Evolutionary conservation across 2,888 invertebrate species (phyloP).

Genomic region (Agapostemon virescens): DNA sequence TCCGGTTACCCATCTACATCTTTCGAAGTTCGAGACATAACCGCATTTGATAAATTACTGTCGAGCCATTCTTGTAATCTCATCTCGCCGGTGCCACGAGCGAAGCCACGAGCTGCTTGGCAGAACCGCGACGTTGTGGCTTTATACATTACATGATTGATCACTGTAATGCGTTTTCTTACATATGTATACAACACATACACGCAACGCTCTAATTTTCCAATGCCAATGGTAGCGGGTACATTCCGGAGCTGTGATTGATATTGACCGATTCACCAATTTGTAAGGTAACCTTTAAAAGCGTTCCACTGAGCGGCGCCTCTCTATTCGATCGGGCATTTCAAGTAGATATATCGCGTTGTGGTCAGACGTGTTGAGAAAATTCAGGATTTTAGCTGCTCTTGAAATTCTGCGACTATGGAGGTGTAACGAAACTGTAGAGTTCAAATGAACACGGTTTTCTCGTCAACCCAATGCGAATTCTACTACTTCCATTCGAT

Average conservation of each 20-base stretch:
- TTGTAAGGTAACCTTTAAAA: neutral
- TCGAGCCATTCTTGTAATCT: slow-evolving; percentile 22
- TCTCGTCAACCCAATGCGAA: neutral
- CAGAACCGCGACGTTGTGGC: neutral
- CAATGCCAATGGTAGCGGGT: neutral
- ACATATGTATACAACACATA: neutral
- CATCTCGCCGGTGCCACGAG: slow-evolving; percentile 1
- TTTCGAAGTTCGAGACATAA: slow-evolving; percentile 5
- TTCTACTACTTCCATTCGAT: neutral
- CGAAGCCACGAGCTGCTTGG: neutral
- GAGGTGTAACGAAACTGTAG: neutral
- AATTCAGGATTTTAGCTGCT: neutral
- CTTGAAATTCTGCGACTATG: neutral
- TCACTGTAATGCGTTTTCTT: slow-evolving; percentile 11
- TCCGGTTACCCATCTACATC: slow-evolving; percentile 8
- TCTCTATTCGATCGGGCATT: neutral
- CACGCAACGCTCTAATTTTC: neutral
- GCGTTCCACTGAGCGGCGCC: no score
- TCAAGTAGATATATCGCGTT: neutral
- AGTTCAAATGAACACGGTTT: neutral
- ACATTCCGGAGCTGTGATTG: neutral
- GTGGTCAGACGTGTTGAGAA: neutral
- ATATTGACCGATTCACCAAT: neutral
- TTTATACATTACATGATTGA: slow-evolving; percentile 3
- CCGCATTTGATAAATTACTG: slow-evolving; percentile 30